Percentiles rank a stretch among this genome's conserved stretches.
Evolutionary conservation across 2,113 vertebrate species (phyloP).

Genomic region (Naja naja): DNA sequence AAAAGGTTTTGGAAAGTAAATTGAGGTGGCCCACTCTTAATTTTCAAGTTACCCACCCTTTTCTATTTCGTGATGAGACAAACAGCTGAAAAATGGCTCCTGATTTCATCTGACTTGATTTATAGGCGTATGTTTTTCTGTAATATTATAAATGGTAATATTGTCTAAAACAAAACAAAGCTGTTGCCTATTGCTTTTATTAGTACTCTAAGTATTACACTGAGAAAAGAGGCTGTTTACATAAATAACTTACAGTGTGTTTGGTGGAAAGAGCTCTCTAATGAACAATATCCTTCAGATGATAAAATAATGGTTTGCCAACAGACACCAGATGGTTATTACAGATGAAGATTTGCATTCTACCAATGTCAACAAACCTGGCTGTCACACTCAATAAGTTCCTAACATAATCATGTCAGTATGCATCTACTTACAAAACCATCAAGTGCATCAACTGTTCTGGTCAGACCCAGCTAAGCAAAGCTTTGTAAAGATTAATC

Average conservation of each 20-base stretch:
- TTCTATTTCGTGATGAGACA: neutral
- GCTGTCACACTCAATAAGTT: slow-evolving; percentile 39
- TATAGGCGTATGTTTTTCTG: neutral
- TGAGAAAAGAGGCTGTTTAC: slow-evolving; percentile 21
- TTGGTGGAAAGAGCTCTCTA: slow-evolving; percentile 30
- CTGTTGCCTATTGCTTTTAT: slow-evolving; percentile 39
- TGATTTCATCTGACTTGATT: neutral
- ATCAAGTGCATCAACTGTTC: neutral
- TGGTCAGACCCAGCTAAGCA: neutral
- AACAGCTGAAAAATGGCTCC: slow-evolving; percentile 9
- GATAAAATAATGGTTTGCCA: slow-evolving; percentile 50
- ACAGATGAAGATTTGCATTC: slow-evolving; percentile 44
- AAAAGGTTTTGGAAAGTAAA: neutral
- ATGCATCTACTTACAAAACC: slow-evolving; percentile 21
- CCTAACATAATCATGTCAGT: neutral
- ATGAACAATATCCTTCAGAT: slow-evolving; percentile 43
- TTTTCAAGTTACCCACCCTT: neutral
- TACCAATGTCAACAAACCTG: slow-evolving; percentile 41
- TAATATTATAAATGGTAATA: neutral
- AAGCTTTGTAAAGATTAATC: neutral
- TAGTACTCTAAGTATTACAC: slow-evolving; percentile 13
- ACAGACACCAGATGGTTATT: slow-evolving; percentile 56
- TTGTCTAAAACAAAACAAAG: slow-evolving; percentile 4
- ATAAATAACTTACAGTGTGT: slow-evolving; percentile 24
- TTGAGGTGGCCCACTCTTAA: neutral